These are phyloP conservation scores for Temnothorax longispinosus DNA, from an alignment of 1,140 invertebrate species.

Conservation along the genomic window DNA sequence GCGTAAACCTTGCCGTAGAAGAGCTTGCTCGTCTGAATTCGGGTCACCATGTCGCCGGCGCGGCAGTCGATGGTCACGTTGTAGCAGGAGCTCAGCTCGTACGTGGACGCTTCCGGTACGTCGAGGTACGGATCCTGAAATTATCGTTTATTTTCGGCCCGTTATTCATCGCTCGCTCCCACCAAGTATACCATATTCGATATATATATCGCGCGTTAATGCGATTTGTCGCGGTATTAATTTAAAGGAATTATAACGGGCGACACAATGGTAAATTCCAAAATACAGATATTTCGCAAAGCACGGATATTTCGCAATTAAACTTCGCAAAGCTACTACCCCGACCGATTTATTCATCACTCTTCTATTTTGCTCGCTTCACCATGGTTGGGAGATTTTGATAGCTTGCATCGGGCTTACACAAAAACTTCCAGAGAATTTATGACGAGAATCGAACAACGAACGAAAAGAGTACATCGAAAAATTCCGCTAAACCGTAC, in stretches of 20 bases:
- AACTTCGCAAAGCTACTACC: constrained; percentile 26
- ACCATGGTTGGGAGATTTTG: constrained; percentile 29
- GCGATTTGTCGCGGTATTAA: constrained; percentile 50
- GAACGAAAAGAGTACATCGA: constrained; percentile 19
- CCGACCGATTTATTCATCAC: constrained; percentile 24
- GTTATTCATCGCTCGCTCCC: constrained; percentile 26
- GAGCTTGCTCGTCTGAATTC: constrained; percentile 95
- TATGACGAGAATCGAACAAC: constrained; percentile 38
- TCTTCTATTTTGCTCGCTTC: constrained; percentile 40
- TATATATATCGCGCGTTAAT: constrained; percentile 33
- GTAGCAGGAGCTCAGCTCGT: constrained; percentile 97
- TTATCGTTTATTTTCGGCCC: constrained; percentile 43
- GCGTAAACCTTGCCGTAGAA: constrained; percentile 98
- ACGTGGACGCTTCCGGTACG: constrained; percentile 95
- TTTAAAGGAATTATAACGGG: constrained; percentile 41
- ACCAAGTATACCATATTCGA: neutral
- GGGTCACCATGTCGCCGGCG: constrained; percentile 96
- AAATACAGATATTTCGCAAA: neutral
- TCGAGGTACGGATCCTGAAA: constrained; percentile 94
- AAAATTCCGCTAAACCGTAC: constrained; percentile 4
- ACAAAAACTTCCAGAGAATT: constrained; percentile 49
- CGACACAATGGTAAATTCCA: constrained; percentile 34
- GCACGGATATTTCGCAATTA: constrained; percentile 41
- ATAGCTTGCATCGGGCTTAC: constrained; percentile 42
- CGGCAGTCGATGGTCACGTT: constrained; percentile 97